Percentiles rank a stretch among this genome's conserved stretches.
Conservation (phyloP, 2,888 invertebrate species). For the Drosophila kokeensis region DNA sequence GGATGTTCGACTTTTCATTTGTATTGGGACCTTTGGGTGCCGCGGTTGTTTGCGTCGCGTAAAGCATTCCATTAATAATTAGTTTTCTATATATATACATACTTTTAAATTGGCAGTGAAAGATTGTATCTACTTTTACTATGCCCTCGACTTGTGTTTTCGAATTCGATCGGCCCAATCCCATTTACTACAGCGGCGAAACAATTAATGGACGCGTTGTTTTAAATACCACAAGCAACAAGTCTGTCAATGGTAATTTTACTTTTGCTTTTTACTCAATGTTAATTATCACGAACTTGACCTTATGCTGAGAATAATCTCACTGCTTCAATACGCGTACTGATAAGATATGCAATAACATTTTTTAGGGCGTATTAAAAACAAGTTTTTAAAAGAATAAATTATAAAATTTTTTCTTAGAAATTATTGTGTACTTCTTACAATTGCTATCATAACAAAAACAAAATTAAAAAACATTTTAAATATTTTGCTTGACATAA, state of each 20-base stretch:
- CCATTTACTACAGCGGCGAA: constrained; percentile 76
- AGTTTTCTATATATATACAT: neutral
- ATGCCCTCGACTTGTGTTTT: constrained; percentile 66
- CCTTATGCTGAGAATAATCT: constrained; percentile 2
- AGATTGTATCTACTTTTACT: neutral
- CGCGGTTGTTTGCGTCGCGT: constrained; percentile 9
- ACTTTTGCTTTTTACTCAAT: neutral
- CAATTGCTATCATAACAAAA: neutral
- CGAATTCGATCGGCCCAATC: constrained; percentile 71
- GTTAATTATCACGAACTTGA: constrained; percentile 87
- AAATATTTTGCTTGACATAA: neutral
- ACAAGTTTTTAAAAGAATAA: neutral
- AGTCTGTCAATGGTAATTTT: constrained; percentile 60
- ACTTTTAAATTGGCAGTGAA: neutral
- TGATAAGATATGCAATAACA: constrained; percentile 5
- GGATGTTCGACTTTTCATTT: constrained; percentile 26
- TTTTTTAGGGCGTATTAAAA: neutral
- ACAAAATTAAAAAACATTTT: neutral
- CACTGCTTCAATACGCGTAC: neutral
- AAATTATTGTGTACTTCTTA: neutral
- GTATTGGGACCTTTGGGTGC: neutral
- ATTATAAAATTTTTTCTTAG: neutral
- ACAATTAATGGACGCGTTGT: constrained; percentile 64
- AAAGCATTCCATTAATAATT: neutral
- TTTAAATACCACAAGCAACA: constrained; percentile 59